Base-by-base conservation (phyloP, 2,888 invertebrate genomes). In the Copidosoma aretas region DNA sequence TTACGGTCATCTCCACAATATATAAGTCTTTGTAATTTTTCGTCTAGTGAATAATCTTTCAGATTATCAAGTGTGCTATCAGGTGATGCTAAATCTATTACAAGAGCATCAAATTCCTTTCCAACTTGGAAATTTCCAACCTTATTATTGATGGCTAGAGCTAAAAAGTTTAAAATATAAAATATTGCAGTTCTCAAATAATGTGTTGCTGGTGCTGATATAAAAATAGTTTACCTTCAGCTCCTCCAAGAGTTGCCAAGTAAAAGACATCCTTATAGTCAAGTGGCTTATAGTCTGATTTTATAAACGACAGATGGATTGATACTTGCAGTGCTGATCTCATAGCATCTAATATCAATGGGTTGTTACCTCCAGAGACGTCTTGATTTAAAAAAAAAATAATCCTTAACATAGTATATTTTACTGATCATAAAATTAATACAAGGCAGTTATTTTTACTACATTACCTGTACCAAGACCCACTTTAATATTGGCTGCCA, bases 191-290 rank as follows among this genome's bases (percentile, higher is more conserved):
- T 24, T 59, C 3, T 19, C 17, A 52, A 5, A 12, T 52, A 52
- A 52, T 52, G 52, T 52, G 12, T 8, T 46, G 2, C 14, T 41
- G 14, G 14, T 41, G 12, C 12, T 46, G 14, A 17, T 8, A 8
- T 3, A 15, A 8, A 46, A 46, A 17, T 46, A 46, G 3, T 8
- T 46, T 85, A 91, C 92, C 91, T 87, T 86, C 87, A 68, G 94
- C 94, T 10, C 96, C 95, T 21, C 95, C 95, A 61, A 94, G 83
- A 1, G 96, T 97, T 17, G 94, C 95, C 75, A 96, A 85, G 81
- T 91, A 91, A 80, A 96, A 91, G 0, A 89, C 94, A 75, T 95
- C 93, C 70, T 87, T 87, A 84, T 91, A 93, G 71, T 87, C 87
- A 1, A 95, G 79, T 0, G 90, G 87, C 53, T 82, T 79, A 75